phyloP scores from a whole-genome alignment of 1,140 invertebrate genomes.

The Psilanteris sp. region DNA sequence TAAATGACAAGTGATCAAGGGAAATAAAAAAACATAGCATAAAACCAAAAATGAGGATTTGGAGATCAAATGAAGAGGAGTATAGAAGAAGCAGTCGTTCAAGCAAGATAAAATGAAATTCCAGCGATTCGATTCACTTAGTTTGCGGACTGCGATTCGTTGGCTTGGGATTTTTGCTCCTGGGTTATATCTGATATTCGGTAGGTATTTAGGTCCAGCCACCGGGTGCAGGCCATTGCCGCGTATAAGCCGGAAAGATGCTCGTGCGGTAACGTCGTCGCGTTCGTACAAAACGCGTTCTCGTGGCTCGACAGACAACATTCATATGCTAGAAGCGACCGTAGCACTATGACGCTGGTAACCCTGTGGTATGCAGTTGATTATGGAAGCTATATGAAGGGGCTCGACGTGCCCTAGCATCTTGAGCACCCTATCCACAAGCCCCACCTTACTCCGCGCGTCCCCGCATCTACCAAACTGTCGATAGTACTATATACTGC shows the following conservation, averaged over 20 bases:
- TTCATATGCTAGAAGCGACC: slow-evolving; percentile 65
- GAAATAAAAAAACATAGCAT: too few relatives aligned
- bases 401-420: slow-evolving; percentile 70
- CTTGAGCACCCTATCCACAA: slow-evolving; percentile 67
- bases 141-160: slow-evolving; percentile 21
- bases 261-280: slow-evolving; percentile 39
- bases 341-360: slow-evolving; percentile 66
- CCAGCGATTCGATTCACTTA: slow-evolving; percentile 28
- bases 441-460: slow-evolving; percentile 19
- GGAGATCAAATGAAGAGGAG: too few relatives aligned
- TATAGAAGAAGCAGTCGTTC: not conserved
- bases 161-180: slow-evolving; percentile 13
- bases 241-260: slow-evolving; percentile 46
- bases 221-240: slow-evolving; percentile 37
- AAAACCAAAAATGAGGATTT: too few relatives aligned
- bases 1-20: too few relatives aligned
- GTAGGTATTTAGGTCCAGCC: slow-evolving; percentile 31
- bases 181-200: slow-evolving; percentile 21
- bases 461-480: slow-evolving; percentile 38
- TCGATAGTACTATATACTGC: slow-evolving; percentile 59
- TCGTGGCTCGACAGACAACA: slow-evolving; percentile 52
- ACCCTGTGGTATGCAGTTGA: slow-evolving; percentile 71
- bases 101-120: not conserved
- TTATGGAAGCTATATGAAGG: slow-evolving; percentile 71
- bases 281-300: slow-evolving; percentile 39